Evolutionary conservation across 2,113 vertebrate species (phyloP).

Genomic region (Ophiodon elongatus): DNA sequence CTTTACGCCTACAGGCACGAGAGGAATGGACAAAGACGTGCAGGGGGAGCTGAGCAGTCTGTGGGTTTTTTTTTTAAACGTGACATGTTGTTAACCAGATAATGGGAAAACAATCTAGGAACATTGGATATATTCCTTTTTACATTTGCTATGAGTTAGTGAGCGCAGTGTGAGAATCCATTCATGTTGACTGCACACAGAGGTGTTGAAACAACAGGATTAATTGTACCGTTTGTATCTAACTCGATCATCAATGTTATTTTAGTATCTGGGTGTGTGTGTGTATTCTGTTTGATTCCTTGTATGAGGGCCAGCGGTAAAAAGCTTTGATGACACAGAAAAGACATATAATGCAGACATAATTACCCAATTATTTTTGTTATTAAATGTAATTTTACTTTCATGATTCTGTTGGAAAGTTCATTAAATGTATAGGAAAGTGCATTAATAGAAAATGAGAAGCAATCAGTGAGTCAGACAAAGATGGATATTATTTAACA

Average conservation of each 20-base stretch:
- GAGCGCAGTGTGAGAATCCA: neutral
- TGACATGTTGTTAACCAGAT: neutral
- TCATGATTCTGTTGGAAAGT: neutral
- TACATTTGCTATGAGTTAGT: neutral
- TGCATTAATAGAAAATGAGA: neutral
- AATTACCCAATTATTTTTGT: neutral
- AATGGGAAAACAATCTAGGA: neutral
- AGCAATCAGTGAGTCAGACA: neutral
- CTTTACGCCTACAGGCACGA: conserved; percentile 37
- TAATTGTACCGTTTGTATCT: neutral
- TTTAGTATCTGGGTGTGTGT: neutral
- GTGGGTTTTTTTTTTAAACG: neutral
- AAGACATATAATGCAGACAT: neutral
- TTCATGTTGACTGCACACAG: neutral
- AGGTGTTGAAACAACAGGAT: conserved; percentile 8
- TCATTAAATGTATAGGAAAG: too few relatives aligned
- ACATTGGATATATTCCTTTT: neutral
- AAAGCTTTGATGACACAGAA: neutral
- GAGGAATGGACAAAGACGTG: conserved; percentile 55
- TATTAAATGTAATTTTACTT: neutral
- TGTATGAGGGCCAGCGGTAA: neutral
- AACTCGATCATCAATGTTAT: neutral
- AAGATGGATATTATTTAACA: conserved; percentile 3
- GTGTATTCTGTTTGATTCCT: neutral
- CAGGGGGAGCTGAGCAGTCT: neutral